Percentiles rank a stretch among this genome's conserved stretches.
These are phyloP conservation scores for Ptychoptera contaminata DNA, from an alignment of 2,888 invertebrate genomes.

Conservation along the genomic window DNA sequence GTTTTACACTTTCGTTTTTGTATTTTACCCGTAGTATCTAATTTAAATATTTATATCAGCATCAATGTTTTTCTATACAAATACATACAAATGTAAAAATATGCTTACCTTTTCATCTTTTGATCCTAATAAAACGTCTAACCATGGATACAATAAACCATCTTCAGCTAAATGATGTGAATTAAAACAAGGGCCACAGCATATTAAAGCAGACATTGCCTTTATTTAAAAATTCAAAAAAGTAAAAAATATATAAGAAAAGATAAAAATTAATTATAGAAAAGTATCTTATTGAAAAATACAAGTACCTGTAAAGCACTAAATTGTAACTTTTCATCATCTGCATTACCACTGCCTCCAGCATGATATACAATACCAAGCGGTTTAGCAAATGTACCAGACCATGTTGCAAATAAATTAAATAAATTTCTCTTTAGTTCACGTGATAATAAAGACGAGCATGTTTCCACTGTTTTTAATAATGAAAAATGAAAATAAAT, in stretches of 20 bases:
- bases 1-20: too few species aligned
- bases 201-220: conserved; percentile 91
- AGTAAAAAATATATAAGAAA: not conserved
- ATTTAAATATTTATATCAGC: too few species aligned
- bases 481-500: conserved; percentile 1
- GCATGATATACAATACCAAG: conserved; percentile 34
- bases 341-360: conserved; percentile 18
- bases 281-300: not conserved
- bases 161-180: conserved; percentile 72
- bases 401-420: conserved; percentile 86
- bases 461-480: conserved; percentile 60
- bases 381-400: conserved; percentile 68
- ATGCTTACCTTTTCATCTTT: conserved; percentile 61
- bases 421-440: conserved; percentile 79
- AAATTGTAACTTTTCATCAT: conserved; percentile 43
- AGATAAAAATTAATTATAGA: not conserved
- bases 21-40: too few species aligned
- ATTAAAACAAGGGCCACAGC: conserved; percentile 92
- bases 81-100: not conserved
- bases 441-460: conserved; percentile 68
- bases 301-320: conserved; percentile 40
- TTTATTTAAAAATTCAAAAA: conserved; percentile 29
- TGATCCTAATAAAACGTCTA: conserved; percentile 78
- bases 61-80: not conserved
- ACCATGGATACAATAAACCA: conserved; percentile 85